These are phyloP conservation scores for Thamnophis sirtalis DNA, from an alignment of 2,113 vertebrate genomes.

Conservation along the genomic window DNA sequence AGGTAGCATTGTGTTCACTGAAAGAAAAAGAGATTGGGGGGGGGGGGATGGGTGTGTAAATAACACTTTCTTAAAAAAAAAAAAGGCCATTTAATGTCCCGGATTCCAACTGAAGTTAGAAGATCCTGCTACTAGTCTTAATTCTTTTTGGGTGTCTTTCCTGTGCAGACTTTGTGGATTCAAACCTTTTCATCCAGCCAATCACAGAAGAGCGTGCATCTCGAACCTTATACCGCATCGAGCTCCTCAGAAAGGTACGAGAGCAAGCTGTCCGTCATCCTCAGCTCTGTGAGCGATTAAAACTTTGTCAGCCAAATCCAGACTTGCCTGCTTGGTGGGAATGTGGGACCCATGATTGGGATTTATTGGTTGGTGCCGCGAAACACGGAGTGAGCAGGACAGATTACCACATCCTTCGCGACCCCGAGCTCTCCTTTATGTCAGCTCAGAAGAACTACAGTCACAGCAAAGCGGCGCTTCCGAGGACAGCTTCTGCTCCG, in stretches of 20 bases:
- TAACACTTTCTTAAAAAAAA: background rate
- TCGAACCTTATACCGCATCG: constrained; percentile 92
- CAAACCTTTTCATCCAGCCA: constrained; percentile 89
- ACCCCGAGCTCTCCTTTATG: constrained; percentile 95
- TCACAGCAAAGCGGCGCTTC: constrained; percentile 80
- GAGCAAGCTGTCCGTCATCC: constrained; percentile 92
- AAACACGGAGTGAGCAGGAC: constrained; percentile 98
- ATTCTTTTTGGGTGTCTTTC: constrained; percentile 24
- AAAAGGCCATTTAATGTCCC: background rate
- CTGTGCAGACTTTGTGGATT: constrained; percentile 80
- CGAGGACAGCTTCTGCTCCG: constrained; percentile 73
- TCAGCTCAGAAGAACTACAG: constrained; percentile 89
- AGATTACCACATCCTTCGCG: constrained; percentile 96
- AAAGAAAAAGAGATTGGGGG: background rate
- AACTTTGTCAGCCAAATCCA: constrained; percentile 88
- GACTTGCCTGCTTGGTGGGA: constrained; percentile 98
- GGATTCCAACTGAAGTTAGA: background rate
- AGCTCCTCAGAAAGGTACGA: constrained; percentile 92
- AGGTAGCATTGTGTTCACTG: background rate
- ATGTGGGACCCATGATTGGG: constrained; percentile 86
- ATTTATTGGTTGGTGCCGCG: constrained; percentile 91
- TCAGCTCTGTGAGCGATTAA: constrained; percentile 83
- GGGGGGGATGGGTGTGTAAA: background rate
- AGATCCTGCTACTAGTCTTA: background rate
- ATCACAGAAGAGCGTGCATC: constrained; percentile 98